A percentile compares a stretch with the other conserved stretches of the same genome.
These are phyloP conservation scores for Caenorhabditis becei DNA, from an alignment of 2,888 invertebrate species.

Conservation along the genomic window DNA sequence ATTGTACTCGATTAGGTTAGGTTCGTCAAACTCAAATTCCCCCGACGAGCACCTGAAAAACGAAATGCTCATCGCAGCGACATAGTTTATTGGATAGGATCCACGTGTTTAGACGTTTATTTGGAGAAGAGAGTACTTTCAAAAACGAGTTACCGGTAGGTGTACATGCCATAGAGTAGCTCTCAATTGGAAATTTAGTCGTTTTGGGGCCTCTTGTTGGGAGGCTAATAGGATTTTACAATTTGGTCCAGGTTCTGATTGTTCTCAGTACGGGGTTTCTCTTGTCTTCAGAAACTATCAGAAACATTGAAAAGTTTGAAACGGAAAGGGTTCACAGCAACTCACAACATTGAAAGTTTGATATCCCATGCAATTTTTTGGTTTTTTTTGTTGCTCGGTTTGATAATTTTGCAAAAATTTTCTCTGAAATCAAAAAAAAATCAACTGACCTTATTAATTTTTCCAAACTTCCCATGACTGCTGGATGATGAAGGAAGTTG, in stretches of 20 bases:
- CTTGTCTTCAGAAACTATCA: slow-evolving; percentile 35
- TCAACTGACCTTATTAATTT: slow-evolving; percentile 70
- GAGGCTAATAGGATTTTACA: not conserved
- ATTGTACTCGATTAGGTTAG: slow-evolving; percentile 59
- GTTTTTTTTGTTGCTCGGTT: not conserved
- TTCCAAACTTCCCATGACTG: slow-evolving; percentile 72
- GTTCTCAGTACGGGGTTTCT: not conserved
- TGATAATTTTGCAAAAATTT: not conserved
- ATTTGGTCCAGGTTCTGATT: no score
- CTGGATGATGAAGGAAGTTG: slow-evolving; percentile 66
- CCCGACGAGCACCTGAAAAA: slow-evolving; percentile 49
- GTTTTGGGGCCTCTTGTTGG: not conserved
- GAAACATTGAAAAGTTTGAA: slow-evolving; percentile 5
- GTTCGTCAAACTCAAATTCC: slow-evolving; percentile 50
- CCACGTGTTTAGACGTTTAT: not conserved
- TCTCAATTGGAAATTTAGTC: slow-evolving; percentile 5
- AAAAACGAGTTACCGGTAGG: slow-evolving; percentile 26
- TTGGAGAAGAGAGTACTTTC: slow-evolving; percentile 12
- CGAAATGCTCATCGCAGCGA: slow-evolving; percentile 17
- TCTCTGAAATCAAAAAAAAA: not conserved
- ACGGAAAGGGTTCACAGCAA: slow-evolving; percentile 13
- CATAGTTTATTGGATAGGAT: slow-evolving; percentile 42
- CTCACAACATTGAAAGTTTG: not conserved
- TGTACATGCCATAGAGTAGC: not conserved
- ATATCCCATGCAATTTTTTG: not conserved